Evolutionary conservation across 2,797 vertebrate species (phyloP), one percentile per base, ranked within the genome.

Genomic region (Eutrigla gurnardus): DNA sequence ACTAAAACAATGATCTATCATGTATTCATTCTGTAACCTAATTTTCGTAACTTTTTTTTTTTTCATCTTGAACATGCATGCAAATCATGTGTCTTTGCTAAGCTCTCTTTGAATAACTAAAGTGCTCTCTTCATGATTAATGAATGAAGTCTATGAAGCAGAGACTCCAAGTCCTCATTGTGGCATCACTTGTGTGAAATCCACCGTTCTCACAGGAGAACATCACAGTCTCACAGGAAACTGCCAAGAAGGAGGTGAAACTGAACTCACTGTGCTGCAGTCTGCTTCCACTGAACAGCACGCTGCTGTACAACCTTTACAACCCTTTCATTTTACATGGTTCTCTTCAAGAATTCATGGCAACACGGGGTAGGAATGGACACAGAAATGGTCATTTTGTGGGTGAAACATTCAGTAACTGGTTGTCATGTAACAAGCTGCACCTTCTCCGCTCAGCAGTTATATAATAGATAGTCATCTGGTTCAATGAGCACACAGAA

Each of bases 141-240:
- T 78, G 66, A 85, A 77, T 14, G 73, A 25, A 70, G 59, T 72
- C 25, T 25, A 25, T 25, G 25, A 25, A 25, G 25, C 9, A 15
- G 40, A 47, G 43, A 47, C 61, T 76, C 68, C 55, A 53, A 60
- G 36, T 14, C n/a, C 17, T 43, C 2, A 7, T 17, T 40, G 57
- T 64, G 60, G 65, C 43, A 33, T 65, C 39, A 40, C 77, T 74
- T 47, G 75, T 73, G 78, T 64, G 65, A 82, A 65, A 74, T 53
- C 40, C 40, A 1, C 32, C 7, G 47, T 25, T 72, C 65, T 53
- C 39, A 0, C 3, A 50, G 61, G 70, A 71, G 46, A 69, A 74
- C 54, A 46, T 68, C 73, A 32, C 49, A n/a, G 54, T 50, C 32
- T 47, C 37, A 64, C 42, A 32, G 1, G 40, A 43, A 0, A 18